Evolutionary conservation across 2,888 invertebrate genomes (phyloP).

Genomic region (Itoplectis maculator): DNA sequence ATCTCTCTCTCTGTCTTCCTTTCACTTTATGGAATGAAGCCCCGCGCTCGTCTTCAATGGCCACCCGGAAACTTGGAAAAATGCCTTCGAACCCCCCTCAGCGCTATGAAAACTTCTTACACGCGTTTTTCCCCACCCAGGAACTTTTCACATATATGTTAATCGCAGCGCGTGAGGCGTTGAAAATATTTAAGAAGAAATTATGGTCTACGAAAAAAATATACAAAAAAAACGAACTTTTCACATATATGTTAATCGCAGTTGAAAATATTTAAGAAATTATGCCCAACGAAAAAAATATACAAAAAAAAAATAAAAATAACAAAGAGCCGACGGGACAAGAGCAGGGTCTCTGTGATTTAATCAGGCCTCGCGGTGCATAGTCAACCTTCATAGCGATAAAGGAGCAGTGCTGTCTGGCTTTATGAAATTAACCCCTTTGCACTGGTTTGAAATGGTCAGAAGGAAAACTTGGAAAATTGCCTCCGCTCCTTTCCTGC

Average conservation of each 20-base stretch:
- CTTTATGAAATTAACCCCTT: not conserved
- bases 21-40: not conserved
- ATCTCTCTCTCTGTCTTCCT: not conserved
- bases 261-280: not conserved
- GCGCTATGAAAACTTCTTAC: constrained; percentile 28
- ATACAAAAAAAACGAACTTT: constrained; percentile 3
- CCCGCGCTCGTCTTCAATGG: not conserved
- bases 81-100: constrained; percentile 10
- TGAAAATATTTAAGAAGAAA: constrained; percentile 1
- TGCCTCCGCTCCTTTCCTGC: not conserved
- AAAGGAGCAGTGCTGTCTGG: no score
- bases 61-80: constrained; percentile 34
- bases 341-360: no score
- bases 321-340: no score
- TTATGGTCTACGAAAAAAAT: not conserved
- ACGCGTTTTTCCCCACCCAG: constrained; percentile 7
- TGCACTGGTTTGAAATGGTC: no score
- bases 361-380: no score
- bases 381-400: no score
- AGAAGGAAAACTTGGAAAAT: not conserved
- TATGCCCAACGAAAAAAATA: not conserved
- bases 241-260: constrained; percentile 40
- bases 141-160: constrained; percentile 41
- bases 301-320: not conserved
- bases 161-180: constrained; percentile 7